Base-by-base conservation (phyloP, 2,888 invertebrate species). In the Tachina grossa region DNA sequence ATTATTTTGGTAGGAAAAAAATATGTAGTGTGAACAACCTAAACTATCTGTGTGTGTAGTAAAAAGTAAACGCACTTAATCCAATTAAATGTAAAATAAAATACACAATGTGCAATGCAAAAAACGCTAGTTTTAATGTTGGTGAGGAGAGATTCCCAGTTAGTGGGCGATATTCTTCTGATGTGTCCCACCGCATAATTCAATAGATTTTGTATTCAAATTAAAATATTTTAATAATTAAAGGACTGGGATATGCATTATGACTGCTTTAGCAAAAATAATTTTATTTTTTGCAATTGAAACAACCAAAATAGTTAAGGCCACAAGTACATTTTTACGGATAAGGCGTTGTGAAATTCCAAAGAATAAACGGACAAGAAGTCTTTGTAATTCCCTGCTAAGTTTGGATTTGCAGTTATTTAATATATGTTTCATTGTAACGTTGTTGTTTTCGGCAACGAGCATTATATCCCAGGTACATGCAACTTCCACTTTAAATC, bases 401-500 rank as follows among this genome's bases (percentile, higher is more conserved):
- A 22, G 9, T 16, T 61, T 51, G 31, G 16, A 53, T 11, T n/a
- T 45, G 10, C 19, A 43, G 14, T 43, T 65, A 19, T 43, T 77
- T 39, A 77, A 66, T 51, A 10, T n/a, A 6, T 77, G 43, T 19
- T 39, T 72, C 47, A 51, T 77, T 66, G 1, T 77, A 66, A 16
- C 31, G 53, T n/a, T 76, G 11, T 65, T 76, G 1, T 47, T 72
- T 13, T 45, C 11, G 16, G 8, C 41, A 14, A 45, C 72, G 9
- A 59, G 49, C 9, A 2, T 47, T 55, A 76, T n/a, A 41, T 49
- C 43, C 1, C 22, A 39, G 8, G 72, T 83, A 16, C 45, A 16
- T 41, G 59, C 55, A 16, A 61, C 72, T 9, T 43, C 41, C 11
- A 65, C 76, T 31, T n/a, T 65, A 45, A 72, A 71, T 51, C 89